These are phyloP conservation scores for Chesias legatella DNA, from an alignment of 2,888 invertebrate species.

Conservation along the genomic window DNA sequence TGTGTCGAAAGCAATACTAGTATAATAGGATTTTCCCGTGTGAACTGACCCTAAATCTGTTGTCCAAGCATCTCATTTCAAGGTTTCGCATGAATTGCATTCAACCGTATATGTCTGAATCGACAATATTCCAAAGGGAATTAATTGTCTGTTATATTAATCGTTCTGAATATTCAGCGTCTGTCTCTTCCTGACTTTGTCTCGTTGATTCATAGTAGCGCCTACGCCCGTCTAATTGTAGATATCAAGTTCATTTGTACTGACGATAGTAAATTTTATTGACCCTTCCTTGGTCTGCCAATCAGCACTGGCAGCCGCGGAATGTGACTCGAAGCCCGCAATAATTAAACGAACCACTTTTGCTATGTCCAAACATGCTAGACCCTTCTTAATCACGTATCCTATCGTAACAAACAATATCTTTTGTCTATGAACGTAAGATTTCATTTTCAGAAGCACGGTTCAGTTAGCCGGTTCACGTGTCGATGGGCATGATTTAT, in stretches of 20 bases:
- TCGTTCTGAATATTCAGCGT: slow-evolving; percentile 20
- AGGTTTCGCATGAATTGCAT: too few relatives aligned
- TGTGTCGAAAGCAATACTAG: too few relatives aligned
- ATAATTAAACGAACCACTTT: slow-evolving; percentile 41
- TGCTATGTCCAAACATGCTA: slow-evolving; percentile 34
- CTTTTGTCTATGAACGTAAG: slow-evolving; percentile 19
- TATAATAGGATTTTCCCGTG: too few relatives aligned
- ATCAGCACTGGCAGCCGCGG: slow-evolving; percentile 48
- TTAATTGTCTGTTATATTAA: slow-evolving; percentile 6
- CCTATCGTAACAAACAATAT: slow-evolving; percentile 13
- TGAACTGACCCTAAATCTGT: too few relatives aligned
- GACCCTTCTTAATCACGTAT: slow-evolving; percentile 23
- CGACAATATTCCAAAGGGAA: too few relatives aligned
- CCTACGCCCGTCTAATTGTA: slow-evolving; percentile 23
- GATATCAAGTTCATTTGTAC: slow-evolving; percentile 14
- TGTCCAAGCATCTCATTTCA: too few relatives aligned
- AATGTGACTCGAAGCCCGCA: slow-evolving; percentile 44
- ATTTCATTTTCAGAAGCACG: slow-evolving; percentile 24
- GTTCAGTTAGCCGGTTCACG: slow-evolving; percentile 21
- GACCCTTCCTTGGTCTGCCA: slow-evolving; percentile 53
- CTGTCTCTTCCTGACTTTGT: slow-evolving; percentile 17
- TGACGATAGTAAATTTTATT: slow-evolving; percentile 34
- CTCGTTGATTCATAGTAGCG: slow-evolving; percentile 13
- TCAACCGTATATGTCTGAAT: too few relatives aligned
- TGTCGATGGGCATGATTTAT: slow-evolving; percentile 25